These are phyloP conservation scores for Nematostella vectensis DNA, from an alignment of 92 coral and sea anemone species.

Conservation along the genomic window DNA sequence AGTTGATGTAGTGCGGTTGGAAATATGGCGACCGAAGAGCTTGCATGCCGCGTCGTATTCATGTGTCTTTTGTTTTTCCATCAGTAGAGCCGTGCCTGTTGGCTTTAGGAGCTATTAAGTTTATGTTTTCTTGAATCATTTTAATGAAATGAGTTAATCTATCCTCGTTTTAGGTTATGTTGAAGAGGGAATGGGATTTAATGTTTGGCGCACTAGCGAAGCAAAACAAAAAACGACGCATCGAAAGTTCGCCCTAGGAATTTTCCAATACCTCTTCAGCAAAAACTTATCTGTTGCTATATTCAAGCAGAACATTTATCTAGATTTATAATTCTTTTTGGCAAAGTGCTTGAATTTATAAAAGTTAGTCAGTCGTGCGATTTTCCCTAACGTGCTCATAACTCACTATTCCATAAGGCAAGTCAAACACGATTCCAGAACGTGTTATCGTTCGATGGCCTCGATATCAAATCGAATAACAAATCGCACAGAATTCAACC, in stretches of 20 bases:
- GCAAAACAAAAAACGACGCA: not conserved
- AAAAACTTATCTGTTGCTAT: no score
- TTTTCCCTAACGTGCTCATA: no score
- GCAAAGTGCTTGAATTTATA: no score
- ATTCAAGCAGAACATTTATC: no score
- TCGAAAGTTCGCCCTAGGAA: no score
- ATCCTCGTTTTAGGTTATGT: conserved; percentile 1
- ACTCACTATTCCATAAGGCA: no score
- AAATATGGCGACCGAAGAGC: conserved; percentile 1
- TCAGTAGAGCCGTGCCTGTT: not conserved
- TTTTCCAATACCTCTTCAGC: no score
- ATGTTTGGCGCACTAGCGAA: conserved; percentile 8
- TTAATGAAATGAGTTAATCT: not conserved
- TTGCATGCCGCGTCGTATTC: not conserved
- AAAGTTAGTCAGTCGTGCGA: no score
- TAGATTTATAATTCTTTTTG: no score
- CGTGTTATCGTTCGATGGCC: not conserved
- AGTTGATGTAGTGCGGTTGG: conserved; percentile 2
- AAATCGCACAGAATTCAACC: no score
- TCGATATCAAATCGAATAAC: not conserved
- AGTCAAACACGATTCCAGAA: not conserved
- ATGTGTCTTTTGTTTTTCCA: not conserved
- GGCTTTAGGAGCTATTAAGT: not conserved
- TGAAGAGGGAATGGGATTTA: conserved; percentile 24
- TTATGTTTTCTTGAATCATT: not conserved